phyloP scores from a whole-genome alignment of 1,140 invertebrate species.

The Leptestheria dahalacensis region DNA sequence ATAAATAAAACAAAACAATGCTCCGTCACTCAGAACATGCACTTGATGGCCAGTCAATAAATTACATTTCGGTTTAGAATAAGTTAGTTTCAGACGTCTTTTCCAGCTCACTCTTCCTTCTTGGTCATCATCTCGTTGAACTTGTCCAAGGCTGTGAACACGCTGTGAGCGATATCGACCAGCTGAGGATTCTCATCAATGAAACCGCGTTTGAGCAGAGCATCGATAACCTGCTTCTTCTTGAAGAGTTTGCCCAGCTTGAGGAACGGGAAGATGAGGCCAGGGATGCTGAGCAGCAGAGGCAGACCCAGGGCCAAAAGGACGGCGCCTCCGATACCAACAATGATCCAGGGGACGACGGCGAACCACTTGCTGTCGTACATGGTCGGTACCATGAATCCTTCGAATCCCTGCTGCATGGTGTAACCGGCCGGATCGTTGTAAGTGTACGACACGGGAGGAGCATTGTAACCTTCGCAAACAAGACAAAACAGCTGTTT shows the following conservation, averaged over 20 bases:
- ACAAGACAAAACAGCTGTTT: neutral
- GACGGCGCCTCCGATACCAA: neutral
- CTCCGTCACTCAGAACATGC: too few species aligned
- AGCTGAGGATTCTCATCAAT: neutral
- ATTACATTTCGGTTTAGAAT: too few species aligned
- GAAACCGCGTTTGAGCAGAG: neutral
- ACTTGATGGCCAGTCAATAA: too few species aligned
- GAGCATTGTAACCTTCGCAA: neutral
- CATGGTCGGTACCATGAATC: slow-evolving; percentile 1
- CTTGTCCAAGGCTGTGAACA: neutral
- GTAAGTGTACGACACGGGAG: neutral
- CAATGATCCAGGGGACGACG: neutral
- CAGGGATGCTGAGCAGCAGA: neutral
- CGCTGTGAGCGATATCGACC: neutral
- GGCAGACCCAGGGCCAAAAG: neutral
- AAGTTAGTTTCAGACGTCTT: too few species aligned
- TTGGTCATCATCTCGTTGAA: neutral
- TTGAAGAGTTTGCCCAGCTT: neutral
- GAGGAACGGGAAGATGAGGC: neutral
- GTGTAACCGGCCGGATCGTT: slow-evolving; percentile 5
- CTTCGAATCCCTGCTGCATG: slow-evolving; percentile 9
- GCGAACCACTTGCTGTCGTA: neutral
- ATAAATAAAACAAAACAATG: too few species aligned
- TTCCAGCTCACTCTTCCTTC: neutral
- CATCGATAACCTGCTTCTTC: neutral